phyloP scores from a whole-genome alignment of 2,797 vertebrate genomes.

The Oceanodroma leucorhoa region DNA sequence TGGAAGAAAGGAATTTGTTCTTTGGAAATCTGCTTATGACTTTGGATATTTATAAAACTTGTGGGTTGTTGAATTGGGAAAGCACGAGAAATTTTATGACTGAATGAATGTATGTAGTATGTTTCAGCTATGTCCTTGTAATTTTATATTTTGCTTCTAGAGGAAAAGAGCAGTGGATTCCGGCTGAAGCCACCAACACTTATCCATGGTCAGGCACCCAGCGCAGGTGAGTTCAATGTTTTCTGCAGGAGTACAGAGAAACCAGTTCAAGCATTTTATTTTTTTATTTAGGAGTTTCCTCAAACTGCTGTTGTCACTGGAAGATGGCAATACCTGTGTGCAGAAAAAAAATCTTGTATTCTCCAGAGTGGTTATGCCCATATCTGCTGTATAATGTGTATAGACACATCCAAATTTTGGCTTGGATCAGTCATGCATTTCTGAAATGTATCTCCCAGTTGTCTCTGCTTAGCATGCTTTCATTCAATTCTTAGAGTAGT shows the following conservation, averaged over 20 bases:
- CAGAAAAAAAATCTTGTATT: background rate
- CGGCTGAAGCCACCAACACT: constrained; percentile 96
- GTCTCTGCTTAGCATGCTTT: background rate
- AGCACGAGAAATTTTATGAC: background rate
- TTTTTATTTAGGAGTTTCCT: background rate
- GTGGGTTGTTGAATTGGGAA: background rate
- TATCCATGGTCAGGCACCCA: constrained; percentile 97
- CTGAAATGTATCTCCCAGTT: background rate
- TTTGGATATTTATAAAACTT: background rate
- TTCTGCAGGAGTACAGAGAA: background rate
- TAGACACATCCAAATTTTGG: rapidly evolving
- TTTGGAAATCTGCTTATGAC: background rate
- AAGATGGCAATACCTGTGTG: background rate
- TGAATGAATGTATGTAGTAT: background rate
- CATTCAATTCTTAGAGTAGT: background rate
- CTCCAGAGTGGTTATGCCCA: background rate
- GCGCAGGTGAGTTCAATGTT: constrained; percentile 83
- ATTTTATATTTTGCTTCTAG: constrained; percentile 72
- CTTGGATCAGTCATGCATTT: background rate
- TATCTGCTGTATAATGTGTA: rapidly evolving
- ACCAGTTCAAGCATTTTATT: background rate
- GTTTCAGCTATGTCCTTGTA: background rate
- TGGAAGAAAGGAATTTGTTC: background rate
- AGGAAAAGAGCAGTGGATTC: constrained; percentile 95
- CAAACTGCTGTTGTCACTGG: background rate